Evolutionary conservation across 2,888 invertebrate genomes (phyloP), one percentile per base, ranked within the genome.

Genomic region (Xestia ashworthii): DNA sequence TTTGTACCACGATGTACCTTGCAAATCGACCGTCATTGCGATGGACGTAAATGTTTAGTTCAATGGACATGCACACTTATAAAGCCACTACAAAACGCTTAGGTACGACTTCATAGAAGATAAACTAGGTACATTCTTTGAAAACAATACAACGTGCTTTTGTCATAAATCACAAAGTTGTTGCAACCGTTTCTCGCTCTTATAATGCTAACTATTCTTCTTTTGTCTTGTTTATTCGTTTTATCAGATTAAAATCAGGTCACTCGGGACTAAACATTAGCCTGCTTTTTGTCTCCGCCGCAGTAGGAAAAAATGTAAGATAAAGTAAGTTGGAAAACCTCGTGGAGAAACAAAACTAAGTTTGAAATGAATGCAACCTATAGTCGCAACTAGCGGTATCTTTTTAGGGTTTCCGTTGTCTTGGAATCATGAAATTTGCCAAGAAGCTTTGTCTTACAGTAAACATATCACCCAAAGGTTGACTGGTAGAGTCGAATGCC

Each of bases 21-120:
- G 66, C 58, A 74, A 77, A 81, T 81, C 72, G 72, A 81, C 64
- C 48, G 60, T 32, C 74, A 74, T 53, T 84, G 84, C 11, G 74
- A 48, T 62, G 8, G 22, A 65, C 60, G 62, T 84, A 44, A 69
- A 71, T 55, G 65, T 66, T 81, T 77, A 71, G 62, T 64, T 71
- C 19, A 77, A 44, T 38, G 3, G 11, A 5, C 32, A 70, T 12
- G n/a, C 44, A 41, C 25, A 55, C 62, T 22, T 60, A n/a, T 41
- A 74, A 48, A 48, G 11, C 55, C 16, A 22, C 44, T 53, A 55
- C 32, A 74, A 55, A 76, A 76, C 3, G 48, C 25, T 19, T n/a
- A n/a, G n/a, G n/a, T n/a, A 50, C 25, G 60, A 22, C 22, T 62
- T 74, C 1, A 41, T 44, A 44, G 16, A 62, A 62, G n/a, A 50